phyloP scores from a whole-genome alignment of 53 echinoderm and acorn worm species.

The Zoroaster sp. region DNA sequence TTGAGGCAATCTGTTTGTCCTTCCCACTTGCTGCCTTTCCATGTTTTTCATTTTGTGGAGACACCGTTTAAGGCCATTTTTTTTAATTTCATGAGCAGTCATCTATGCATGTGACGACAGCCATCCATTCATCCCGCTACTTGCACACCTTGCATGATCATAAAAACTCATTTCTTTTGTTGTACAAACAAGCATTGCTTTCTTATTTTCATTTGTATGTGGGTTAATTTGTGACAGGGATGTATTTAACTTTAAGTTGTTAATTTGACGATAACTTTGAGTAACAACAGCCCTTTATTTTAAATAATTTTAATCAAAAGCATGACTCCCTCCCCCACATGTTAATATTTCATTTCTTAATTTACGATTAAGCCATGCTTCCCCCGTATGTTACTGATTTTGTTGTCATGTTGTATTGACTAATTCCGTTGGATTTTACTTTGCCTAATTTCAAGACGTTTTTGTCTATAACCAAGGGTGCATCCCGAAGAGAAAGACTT shows the following conservation, averaged over 20 bases:
- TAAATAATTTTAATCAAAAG: background rate
- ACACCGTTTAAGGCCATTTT: conserved; percentile 34
- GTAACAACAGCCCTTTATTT: background rate
- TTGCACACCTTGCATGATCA: conserved; percentile 2
- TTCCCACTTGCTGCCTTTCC: background rate
- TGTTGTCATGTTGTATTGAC: conserved; percentile 29
- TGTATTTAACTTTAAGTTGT: background rate
- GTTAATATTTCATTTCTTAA: background rate
- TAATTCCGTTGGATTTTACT: conserved; percentile 49
- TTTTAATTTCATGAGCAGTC: background rate
- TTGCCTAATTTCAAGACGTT: conserved; percentile 68
- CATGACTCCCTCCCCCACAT: too few relatives aligned
- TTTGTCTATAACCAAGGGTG: conserved; percentile 80
- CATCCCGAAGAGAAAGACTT: conserved; percentile 90
- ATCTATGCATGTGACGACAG: background rate
- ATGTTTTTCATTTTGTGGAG: conserved; percentile 10
- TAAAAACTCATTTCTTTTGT: background rate
- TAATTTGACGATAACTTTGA: background rate
- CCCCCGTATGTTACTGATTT: background rate
- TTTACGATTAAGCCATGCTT: background rate
- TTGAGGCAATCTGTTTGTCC: background rate
- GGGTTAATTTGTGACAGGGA: background rate
- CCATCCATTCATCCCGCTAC: background rate
- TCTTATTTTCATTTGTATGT: background rate
- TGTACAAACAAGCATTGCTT: background rate